A percentile compares a stretch with the other conserved stretches of the same genome.
Evolutionary conservation across 2,888 invertebrate species (phyloP).

Genomic region (Heliconius charithonia): DNA sequence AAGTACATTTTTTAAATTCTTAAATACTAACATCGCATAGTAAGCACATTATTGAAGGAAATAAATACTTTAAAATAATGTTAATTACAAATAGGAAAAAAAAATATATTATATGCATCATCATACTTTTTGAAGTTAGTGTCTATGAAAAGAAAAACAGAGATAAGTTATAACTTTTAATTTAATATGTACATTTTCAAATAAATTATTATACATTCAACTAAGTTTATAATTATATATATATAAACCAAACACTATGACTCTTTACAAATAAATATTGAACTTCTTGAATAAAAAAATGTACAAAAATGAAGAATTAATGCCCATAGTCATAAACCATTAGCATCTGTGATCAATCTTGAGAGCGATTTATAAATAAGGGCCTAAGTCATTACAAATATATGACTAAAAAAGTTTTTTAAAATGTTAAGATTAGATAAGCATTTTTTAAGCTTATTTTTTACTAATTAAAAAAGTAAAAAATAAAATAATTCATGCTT

Average conservation of each 20-base stretch:
- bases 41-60: not conserved
- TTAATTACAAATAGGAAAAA: conserved; percentile 1
- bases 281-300: not conserved
- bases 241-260: not conserved
- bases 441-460: not conserved
- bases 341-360: no score
- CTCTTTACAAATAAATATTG: conserved; percentile 1
- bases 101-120: conserved; percentile 2
- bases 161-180: not conserved
- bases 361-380: no score
- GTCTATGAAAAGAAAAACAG: not conserved
- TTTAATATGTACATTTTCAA: conserved; percentile 1
- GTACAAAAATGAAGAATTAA: not conserved
- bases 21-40: not conserved
- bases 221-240: not conserved
- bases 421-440: not conserved
- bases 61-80: not conserved
- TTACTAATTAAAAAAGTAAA: not conserved
- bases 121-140: not conserved
- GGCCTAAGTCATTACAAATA: not conserved
- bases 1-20: not conserved
- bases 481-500: no score
- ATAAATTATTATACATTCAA: conserved; percentile 1
- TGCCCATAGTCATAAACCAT: no score
- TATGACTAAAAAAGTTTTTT: not conserved